These are phyloP conservation scores for Vanessa atalanta DNA, from an alignment of 1,140 invertebrate species.

Conservation along the genomic window DNA sequence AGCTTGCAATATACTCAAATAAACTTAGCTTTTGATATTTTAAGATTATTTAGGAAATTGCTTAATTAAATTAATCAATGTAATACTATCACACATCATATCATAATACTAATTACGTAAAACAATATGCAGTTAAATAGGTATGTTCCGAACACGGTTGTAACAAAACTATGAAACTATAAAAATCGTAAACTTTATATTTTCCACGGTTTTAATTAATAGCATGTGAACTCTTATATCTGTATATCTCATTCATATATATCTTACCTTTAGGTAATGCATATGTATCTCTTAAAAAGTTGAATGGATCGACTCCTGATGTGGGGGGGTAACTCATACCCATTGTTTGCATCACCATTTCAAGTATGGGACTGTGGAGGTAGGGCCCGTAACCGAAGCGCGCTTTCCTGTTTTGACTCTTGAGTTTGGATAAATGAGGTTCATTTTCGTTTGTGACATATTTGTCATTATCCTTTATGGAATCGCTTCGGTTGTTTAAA, in stretches of 20 bases:
- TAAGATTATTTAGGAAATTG: too few species aligned
- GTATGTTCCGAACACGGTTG: neutral
- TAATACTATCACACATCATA: too few species aligned
- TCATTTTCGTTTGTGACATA: conserved; percentile 20
- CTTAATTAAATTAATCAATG: too few species aligned
- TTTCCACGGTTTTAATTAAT: conserved; percentile 2
- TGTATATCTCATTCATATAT: too few species aligned
- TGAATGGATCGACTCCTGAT: conserved; percentile 63
- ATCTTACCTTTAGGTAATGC: conserved; percentile 66
- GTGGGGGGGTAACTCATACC: conserved; percentile 61
- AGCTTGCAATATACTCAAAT: too few species aligned
- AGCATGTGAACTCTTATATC: conserved; percentile 9
- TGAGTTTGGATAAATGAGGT: conserved; percentile 30
- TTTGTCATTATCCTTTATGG: conserved; percentile 32
- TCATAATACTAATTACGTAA: neutral
- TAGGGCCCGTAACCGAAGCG: conserved; percentile 57
- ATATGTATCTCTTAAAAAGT: conserved; percentile 67
- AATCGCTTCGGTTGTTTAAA: conserved; percentile 43
- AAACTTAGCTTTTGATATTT: too few species aligned
- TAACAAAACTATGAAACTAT: neutral
- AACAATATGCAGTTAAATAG: neutral
- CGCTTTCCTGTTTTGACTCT: conserved; percentile 44
- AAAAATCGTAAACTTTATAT: neutral
- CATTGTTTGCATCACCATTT: conserved; percentile 66
- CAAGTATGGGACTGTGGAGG: conserved; percentile 61